Percentiles rank a stretch among this genome's conserved stretches.
Evolutionary conservation across 2,888 invertebrate genomes (phyloP).

Genomic region (Ophraella communa): DNA sequence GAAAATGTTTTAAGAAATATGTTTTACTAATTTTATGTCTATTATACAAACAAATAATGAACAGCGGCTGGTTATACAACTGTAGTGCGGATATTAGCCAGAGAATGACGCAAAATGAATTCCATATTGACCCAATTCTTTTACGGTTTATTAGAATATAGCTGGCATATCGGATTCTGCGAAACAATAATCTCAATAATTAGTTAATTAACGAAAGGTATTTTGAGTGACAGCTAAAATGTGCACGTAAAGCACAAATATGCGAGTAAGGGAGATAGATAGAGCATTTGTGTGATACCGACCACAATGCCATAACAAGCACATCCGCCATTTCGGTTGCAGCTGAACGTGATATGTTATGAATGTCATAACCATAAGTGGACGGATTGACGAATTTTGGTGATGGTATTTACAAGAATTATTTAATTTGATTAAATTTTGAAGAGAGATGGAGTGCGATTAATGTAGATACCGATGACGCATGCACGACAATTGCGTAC

Average conservation of each 20-base stretch:
- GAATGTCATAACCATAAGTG: conserved; percentile 30
- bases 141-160: no score
- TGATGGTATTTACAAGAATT: conserved; percentile 6
- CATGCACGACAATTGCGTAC: background rate
- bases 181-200: conserved; percentile 50
- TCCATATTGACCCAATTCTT: no score
- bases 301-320: conserved; percentile 42
- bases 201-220: conserved; percentile 51
- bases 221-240: conserved; percentile 51
- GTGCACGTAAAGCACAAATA: conserved; percentile 40
- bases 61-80: no score
- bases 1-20: background rate
- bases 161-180: conserved; percentile 14
- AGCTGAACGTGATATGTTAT: conserved; percentile 29
- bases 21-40: no score
- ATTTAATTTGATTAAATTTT: background rate
- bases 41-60: no score
- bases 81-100: no score
- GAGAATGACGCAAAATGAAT: no score
- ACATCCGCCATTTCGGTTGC: conserved; percentile 33
- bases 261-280: no score
- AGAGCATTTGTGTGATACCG: conserved; percentile 42
- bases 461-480: background rate
- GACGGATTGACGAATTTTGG: conserved; percentile 19
- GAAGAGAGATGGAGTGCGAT: background rate